Conservation (phyloP, 1,140 invertebrate species). For the Hetaerina americana region DNA sequence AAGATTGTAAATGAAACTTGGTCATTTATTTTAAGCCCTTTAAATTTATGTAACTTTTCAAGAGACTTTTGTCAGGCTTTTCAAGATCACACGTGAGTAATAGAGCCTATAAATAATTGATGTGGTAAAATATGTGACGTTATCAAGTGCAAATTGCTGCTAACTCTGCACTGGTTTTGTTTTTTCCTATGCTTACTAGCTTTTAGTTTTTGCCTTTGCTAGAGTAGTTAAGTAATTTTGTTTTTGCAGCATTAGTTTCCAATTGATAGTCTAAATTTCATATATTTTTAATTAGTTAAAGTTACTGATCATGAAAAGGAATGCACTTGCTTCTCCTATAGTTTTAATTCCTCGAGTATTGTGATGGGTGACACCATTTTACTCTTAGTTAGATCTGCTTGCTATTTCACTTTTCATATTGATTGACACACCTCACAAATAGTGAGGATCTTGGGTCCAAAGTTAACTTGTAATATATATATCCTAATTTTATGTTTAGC, state of each 20-base stretch:
- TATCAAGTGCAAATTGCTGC: neutral
- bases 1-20: too few relatives aligned
- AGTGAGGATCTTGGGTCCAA: neutral
- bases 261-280: neutral
- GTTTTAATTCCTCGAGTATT: neutral
- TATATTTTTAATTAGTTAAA: neutral
- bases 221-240: neutral
- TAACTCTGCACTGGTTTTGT: neutral
- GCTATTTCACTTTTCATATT: neutral
- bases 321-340: neutral
- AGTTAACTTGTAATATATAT: neutral
- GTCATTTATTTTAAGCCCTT: too few relatives aligned
- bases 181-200: neutral
- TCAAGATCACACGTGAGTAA: neutral
- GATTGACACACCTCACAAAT: neutral
- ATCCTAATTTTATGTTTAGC: too few relatives aligned
- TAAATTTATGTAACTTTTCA: too few relatives aligned
- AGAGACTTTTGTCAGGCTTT: too few relatives aligned
- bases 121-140: neutral
- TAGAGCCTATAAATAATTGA: neutral
- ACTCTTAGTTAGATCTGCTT: neutral
- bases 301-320: neutral
- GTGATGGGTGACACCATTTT: too few relatives aligned
- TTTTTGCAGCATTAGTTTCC: neutral
- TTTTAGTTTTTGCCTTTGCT: neutral